A percentile compares a stretch with the other conserved stretches of the same genome.
phyloP scores from a whole-genome alignment of 2,113 vertebrate species.

The Charina bottae region DNA sequence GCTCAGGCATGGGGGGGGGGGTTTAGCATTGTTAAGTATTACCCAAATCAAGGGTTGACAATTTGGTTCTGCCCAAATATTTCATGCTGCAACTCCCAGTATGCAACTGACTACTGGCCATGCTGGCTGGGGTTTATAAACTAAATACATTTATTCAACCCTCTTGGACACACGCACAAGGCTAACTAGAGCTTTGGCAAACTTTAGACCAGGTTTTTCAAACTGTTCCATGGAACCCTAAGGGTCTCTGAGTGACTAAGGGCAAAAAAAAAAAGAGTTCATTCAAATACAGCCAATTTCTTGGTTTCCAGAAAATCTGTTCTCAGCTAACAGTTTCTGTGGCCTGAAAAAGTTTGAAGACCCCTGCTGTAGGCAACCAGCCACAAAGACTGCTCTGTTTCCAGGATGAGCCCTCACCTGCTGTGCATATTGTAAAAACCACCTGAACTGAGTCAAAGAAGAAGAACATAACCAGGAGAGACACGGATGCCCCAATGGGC shows the following conservation, averaged over 20 bases:
- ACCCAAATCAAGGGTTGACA: neutral
- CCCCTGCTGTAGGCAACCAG: neutral
- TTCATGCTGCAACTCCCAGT: neutral
- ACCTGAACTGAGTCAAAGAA: conserved; percentile 99
- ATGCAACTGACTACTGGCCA: neutral
- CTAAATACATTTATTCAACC: conserved; percentile 7
- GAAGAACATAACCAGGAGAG: conserved; percentile 99
- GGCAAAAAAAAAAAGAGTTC: neutral
- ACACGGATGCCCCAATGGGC: conserved; percentile 96
- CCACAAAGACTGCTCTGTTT: neutral
- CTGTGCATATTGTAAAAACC: conserved; percentile 99
- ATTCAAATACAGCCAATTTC: neutral
- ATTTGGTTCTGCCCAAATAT: neutral
- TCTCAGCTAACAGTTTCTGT: neutral
- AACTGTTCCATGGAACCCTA: neutral
- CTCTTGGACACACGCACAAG: conserved; percentile 40
- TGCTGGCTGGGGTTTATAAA: neutral
- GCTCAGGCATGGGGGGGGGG: neutral
- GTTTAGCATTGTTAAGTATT: neutral
- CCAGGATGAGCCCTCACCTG: conserved; percentile 79
- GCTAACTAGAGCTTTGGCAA: neutral
- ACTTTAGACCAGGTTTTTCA: neutral
- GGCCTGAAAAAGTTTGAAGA: neutral
- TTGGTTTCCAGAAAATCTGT: neutral
- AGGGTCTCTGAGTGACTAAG: neutral